Base-by-base conservation (phyloP, 1,140 invertebrate species). In the Hyles euphorbiae region DNA sequence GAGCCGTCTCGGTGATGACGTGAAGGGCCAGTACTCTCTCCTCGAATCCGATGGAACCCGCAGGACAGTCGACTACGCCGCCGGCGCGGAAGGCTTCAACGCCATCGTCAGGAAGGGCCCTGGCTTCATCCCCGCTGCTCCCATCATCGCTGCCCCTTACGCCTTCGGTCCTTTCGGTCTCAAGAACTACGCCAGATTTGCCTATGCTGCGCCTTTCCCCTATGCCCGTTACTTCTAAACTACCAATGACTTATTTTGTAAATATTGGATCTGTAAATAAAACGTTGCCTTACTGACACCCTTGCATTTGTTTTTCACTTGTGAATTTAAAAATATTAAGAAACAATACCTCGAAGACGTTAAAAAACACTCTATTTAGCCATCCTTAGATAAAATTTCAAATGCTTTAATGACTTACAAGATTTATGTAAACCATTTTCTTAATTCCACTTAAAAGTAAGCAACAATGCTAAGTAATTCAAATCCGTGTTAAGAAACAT, bases 1-100 rank as follows among this genome's bases (percentile, higher is more conserved):
- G 74, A 81, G 65, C 58, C 78, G 89, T 12, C 79, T 87, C 57
- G 91, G 91, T 3, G 89, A 91, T 67, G 65, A 90, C 40, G 91
- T 92, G 8, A 76, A 83, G 48, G 91, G 92, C 32, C 77, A 82
- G 40, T 89, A 89, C 67, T 83, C 85, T 1, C 73, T 89, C 2
- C 62, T 88, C 51, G 89, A 90, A 46, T 81, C 89, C 45, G 89
- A 90, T 57, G 89, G 89, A 46, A 83, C 83, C n/a, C 79, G 81
- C 56, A 78, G 89, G 44, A 88, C 78, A 9, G 89, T 90, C 1
- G 82, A 89, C 66, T 89, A 90, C 60, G 72, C 87, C 7, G 83
- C 87, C 12, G 81, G 87, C 53, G 78, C 76, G 12, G 74, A 82
- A 44, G 89, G 89, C 34, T 90, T 89, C 72, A 89, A 89, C 61